Evolutionary conservation across 1,140 invertebrate genomes (phyloP).

Genomic region (Doryteuthis pealeii): DNA sequence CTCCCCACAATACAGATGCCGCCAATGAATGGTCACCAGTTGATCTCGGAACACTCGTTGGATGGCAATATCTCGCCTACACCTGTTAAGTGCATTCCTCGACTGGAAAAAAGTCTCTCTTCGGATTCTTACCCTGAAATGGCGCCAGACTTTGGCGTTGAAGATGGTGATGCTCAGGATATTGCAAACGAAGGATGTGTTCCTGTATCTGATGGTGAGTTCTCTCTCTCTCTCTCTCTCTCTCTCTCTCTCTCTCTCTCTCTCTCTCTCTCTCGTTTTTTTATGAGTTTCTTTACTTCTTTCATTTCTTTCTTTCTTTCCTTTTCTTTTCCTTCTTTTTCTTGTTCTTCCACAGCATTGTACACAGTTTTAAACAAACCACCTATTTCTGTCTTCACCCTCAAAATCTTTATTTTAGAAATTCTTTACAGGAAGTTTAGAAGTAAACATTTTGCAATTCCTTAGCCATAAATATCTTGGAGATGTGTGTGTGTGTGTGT

Average conservation of each 20-base stretch:
- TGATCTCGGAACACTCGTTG: background rate
- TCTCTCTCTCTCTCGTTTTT: background rate
- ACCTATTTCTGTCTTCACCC: no score
- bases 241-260: background rate
- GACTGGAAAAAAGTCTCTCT: background rate
- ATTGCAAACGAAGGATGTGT: conserved; percentile 35
- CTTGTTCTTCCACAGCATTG: background rate
- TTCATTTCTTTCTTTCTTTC: background rate
- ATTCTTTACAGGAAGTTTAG: no score
- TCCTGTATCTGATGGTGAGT: conserved; percentile 31
- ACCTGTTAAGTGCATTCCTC: background rate
- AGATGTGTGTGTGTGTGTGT: no score
- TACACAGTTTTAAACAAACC: no score
- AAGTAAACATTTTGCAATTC: no score
- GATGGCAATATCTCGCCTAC: background rate
- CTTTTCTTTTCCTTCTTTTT: background rate
- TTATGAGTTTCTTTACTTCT: background rate
- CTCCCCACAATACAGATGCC: background rate
- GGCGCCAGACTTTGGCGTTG: conserved; percentile 34
- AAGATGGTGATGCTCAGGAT: conserved; percentile 29
- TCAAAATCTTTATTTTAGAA: no score
- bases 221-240: background rate
- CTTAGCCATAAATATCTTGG: no score
- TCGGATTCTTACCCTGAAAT: conserved; percentile 22
- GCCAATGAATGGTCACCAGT: background rate